Evolutionary conservation across 2,888 invertebrate genomes (phyloP).

Genomic region (Sphaerophoria rueppellii): DNA sequence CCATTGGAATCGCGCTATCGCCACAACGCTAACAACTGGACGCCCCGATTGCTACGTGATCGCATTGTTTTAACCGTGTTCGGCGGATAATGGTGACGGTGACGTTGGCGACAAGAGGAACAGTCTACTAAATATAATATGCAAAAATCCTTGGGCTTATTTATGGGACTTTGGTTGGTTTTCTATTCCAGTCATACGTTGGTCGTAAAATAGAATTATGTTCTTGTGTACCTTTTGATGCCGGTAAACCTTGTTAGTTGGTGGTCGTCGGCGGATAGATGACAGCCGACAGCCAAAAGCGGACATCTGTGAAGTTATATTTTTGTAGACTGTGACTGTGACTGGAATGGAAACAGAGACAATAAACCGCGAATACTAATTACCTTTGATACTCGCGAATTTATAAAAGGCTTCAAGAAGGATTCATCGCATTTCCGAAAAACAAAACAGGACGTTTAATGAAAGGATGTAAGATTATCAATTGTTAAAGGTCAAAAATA

Average conservation of each 20-base stretch:
- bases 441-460: too few species aligned
- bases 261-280: background rate
- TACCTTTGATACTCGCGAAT: constrained; percentile 1
- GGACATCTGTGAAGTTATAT: constrained; percentile 8
- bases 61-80: constrained; percentile 42
- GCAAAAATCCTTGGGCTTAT: constrained; percentile 63
- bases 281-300: background rate
- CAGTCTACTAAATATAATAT: constrained; percentile 21
- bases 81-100: too few species aligned
- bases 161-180: constrained; percentile 57
- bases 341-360: background rate
- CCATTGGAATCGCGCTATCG: background rate
- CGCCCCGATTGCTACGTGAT: constrained; percentile 69
- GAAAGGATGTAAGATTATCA: too few species aligned
- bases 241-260: constrained; percentile 38
- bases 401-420: background rate
- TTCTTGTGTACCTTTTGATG: constrained; percentile 69
- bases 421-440: too few species aligned
- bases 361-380: constrained; percentile 67
- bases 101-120: background rate
- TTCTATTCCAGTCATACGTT: constrained; percentile 71
- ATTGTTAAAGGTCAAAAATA: too few species aligned
- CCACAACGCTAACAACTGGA: background rate
- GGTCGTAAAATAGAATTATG: constrained; percentile 72
- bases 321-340: background rate